Evolutionary conservation across 2,113 vertebrate species (phyloP).

Genomic region (Buteo buteo): DNA sequence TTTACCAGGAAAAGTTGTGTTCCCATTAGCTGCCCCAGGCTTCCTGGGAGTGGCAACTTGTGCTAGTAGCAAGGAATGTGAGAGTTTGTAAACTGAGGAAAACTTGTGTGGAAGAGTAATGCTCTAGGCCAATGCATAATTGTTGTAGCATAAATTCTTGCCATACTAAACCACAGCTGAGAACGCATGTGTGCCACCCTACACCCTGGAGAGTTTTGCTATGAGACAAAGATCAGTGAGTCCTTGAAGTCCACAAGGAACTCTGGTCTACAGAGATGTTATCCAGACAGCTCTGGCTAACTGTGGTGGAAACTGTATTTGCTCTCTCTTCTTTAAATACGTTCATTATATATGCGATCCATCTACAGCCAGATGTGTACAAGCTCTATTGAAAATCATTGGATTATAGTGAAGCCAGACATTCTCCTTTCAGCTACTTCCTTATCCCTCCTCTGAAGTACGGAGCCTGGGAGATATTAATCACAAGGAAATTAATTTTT

Average conservation of each 20-base stretch:
- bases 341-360: background rate
- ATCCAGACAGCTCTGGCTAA: background rate
- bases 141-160: background rate
- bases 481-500: background rate
- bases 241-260: background rate
- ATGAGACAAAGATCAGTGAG: background rate
- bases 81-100: background rate
- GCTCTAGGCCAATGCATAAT: background rate
- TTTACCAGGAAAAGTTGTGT: background rate
- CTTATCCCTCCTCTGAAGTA: background rate
- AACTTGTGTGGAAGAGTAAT: background rate
- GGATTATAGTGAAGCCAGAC: background rate
- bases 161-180: background rate
- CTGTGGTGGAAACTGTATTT: background rate
- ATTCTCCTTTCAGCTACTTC: background rate
- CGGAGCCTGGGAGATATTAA: background rate
- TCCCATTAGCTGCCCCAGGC: background rate
- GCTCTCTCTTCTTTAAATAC: background rate
- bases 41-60: background rate
- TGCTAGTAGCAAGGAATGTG: background rate
- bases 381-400: background rate
- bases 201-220: background rate
- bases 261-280: background rate
- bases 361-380: background rate
- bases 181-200: background rate